A percentile compares a stretch with the other conserved stretches of the same genome.
Conservation (phyloP, 2,797 vertebrate species). For the Cynopterus sphinx region DNA sequence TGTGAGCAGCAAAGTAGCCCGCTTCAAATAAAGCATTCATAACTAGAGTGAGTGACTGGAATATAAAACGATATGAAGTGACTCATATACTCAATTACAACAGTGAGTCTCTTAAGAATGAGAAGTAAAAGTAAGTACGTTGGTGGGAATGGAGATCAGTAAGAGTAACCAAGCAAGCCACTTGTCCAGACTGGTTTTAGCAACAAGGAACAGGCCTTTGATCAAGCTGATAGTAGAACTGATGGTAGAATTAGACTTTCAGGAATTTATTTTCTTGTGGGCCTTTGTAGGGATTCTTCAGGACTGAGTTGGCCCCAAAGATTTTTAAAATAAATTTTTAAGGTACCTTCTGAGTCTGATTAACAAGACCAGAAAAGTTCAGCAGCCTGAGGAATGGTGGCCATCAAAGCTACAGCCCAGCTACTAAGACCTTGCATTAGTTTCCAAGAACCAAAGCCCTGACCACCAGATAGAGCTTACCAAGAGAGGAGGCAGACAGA, state of each 20-base stretch:
- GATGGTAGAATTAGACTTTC: neutral
- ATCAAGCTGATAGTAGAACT: neutral
- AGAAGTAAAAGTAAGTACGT: neutral
- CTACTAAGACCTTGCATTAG: neutral
- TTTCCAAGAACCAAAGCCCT: neutral
- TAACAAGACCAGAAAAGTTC: neutral
- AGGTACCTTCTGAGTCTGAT: neutral
- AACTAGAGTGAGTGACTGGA: neutral
- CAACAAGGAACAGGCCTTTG: constrained; percentile 1
- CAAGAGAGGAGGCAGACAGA: neutral
- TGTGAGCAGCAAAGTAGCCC: neutral
- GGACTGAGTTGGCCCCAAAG: neutral
- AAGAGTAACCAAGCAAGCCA: neutral
- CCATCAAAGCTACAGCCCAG: neutral
- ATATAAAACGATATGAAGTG: neutral
- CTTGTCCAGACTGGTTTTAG: neutral
- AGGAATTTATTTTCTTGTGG: neutral
- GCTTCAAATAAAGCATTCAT: neutral
- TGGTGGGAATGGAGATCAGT: neutral
- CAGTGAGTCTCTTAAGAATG: neutral
- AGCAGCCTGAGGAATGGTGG: neutral
- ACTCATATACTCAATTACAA: neutral
- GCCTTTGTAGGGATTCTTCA: neutral
- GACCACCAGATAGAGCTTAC: neutral
- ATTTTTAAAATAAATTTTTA: constrained; percentile 21